phyloP scores from a whole-genome alignment of 1,140 invertebrate species.

The Elymnias hypermnestra region DNA sequence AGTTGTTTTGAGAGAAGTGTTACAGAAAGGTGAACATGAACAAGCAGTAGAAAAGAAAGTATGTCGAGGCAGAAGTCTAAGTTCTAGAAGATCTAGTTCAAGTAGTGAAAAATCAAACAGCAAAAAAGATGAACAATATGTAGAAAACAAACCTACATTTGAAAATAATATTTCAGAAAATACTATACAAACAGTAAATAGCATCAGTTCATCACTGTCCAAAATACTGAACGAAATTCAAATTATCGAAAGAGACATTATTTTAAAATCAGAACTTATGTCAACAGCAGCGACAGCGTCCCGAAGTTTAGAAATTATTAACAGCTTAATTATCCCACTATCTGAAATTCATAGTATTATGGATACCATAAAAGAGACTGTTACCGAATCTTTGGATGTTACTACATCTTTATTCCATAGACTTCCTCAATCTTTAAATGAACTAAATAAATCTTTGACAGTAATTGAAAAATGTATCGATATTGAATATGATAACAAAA shows the following conservation, averaged over 20 bases:
- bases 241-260: constrained; percentile 78
- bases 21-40: constrained; percentile 30
- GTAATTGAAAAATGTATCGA: constrained; percentile 83
- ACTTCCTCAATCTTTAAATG: constrained; percentile 78
- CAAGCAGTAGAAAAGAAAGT: constrained; percentile 50
- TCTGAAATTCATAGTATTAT: constrained; percentile 79
- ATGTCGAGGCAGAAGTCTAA: constrained; percentile 44
- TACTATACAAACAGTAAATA: constrained; percentile 31
- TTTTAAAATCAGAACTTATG: constrained; percentile 79
- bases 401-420: constrained; percentile 75
- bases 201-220: constrained; percentile 31
- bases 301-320: constrained; percentile 80
- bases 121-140: constrained; percentile 43
- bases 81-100: constrained; percentile 70
- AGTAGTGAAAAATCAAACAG: constrained; percentile 62
- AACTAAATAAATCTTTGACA: constrained; percentile 78
- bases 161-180: constrained; percentile 5
- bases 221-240: constrained; percentile 69
- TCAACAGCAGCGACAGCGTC: constrained; percentile 78
- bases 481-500: constrained; percentile 79
- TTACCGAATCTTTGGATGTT: constrained; percentile 54
- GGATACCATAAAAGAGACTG: constrained; percentile 61
- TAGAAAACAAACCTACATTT: constrained; percentile 31
- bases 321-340: constrained; percentile 78
- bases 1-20: constrained; percentile 55